Base-by-base conservation (phyloP, 1,140 invertebrate species). In the Pemphigus obesinymphae region DNA sequence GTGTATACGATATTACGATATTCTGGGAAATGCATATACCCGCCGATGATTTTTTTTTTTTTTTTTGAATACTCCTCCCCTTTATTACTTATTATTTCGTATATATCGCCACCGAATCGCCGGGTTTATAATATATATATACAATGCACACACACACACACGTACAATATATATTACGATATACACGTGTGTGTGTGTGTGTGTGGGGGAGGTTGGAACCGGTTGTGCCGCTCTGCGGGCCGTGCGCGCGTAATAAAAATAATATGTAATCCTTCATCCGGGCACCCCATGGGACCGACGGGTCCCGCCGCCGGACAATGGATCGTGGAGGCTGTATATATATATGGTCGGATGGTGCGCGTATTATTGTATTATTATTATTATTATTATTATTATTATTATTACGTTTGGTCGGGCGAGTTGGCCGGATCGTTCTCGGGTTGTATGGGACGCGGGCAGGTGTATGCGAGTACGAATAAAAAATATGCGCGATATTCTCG, bases 61-160 rank as follows among this genome's bases (percentile, higher is more conserved):
- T n/a, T n/a, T n/a, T n/a, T n/a, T n/a, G n/a, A n/a, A n/a, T n/a
- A n/a, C n/a, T 45, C 26, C 40, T 43, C 43, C 68, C 68, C 68
- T 20, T 72, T 68, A 68, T 72, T 20, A 72, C 29, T 48, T 45
- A 20, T 26, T 26, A 15, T 72, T 45, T 23, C 11, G 23, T 45
- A n/a, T n/a, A n/a, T n/a, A 72, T 72, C 68, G 68, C 68, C 68
- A 45, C 68, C 68, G 68, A 45, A 45, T 72, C 68, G 13, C 26
- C 68, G 40, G 6, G 40, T 34, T n/a, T 20, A n/a, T 17, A 37
- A n/a, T 20, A n/a, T 34, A 61, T 17, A n/a, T n/a, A n/a, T n/a
- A n/a, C n/a, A n/a, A n/a, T n/a, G n/a, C n/a, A n/a, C n/a, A n/a
- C n/a, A n/a, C n/a, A n/a, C n/a, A n/a, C n/a, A n/a, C n/a, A n/a